Evolutionary conservation across 2,113 vertebrate species (phyloP), one percentile per base, ranked within the genome.

Genomic region (Casuarius casuarius): DNA sequence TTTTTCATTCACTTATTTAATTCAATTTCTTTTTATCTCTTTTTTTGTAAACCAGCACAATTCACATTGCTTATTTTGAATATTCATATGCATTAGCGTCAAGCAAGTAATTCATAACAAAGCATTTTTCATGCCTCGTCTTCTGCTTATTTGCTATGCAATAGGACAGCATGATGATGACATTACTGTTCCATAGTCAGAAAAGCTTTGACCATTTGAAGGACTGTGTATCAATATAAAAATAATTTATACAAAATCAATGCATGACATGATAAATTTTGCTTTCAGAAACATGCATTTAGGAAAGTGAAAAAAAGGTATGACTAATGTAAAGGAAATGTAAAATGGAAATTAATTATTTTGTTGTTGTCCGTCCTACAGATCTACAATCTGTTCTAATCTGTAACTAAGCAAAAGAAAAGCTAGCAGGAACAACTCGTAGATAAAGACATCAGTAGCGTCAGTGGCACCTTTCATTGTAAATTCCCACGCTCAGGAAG

Each of bases 261-360:
- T 2, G 15, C 28, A 40, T 21, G 72, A 21, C 42, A 68, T 26
- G 44, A 59, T 46, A 58, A 66, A 92, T 44, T 9, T 9, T 5
- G 31, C 35, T 80, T 86, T 90, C 67, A 74, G 42, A 80, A 92
- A 66, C 31, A 65, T n/a, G 42, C 22, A 7, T 66, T 94, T 59
- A 49, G 23, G 54, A 74, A 83, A 67, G 59, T 9, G 38, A 46
- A 88, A 85, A 81, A 54, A 82, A 35, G 28, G 16, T 22, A 40
- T 66, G 74, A 91, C 58, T 84, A 94, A 94, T 33, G 58, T 1
- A 71, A 82, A 80, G 40, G 33, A 80, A 92, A 63, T 11, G 15
- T 17, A 81, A 94, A 77, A 83, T 44, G 26, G 49, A 49, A 58
- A 54, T 40, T 68, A 44, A 89, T 88, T 67, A 61, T 78, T 87